Evolutionary conservation across 2,797 vertebrate genomes (phyloP).

Genomic region (Falco novaeseelandiae): DNA sequence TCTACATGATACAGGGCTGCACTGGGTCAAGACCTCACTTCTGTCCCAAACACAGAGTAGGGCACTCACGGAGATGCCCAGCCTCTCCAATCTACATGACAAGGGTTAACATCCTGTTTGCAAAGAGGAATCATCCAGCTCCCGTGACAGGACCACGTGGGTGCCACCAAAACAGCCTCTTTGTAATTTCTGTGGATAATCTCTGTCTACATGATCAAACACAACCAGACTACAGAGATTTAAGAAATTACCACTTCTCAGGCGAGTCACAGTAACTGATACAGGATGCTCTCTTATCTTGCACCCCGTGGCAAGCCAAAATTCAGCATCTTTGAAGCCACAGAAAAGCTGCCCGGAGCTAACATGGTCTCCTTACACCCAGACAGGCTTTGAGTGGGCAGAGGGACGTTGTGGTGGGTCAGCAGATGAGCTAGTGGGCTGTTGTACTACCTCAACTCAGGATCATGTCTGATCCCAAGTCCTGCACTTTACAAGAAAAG

Average conservation of each 20-base stretch:
- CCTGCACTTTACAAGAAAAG: not conserved
- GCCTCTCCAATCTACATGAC: rapidly evolving
- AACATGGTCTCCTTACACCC: not conserved
- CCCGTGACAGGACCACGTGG: rapidly evolving
- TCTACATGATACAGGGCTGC: not conserved
- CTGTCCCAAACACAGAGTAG: not conserved
- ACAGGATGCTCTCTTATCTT: not conserved
- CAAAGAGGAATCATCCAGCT: not conserved
- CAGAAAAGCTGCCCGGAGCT: not conserved
- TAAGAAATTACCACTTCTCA: not conserved
- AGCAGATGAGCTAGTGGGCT: not conserved
- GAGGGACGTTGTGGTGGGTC: not conserved
- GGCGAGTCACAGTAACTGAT: not conserved
- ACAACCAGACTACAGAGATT: not conserved
- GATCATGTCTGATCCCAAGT: rapidly evolving
- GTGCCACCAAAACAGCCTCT: not conserved
- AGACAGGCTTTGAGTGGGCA: not conserved
- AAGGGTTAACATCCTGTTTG: not conserved
- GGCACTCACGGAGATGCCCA: not conserved
- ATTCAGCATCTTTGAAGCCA: not conserved
- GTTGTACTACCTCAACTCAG: not conserved
- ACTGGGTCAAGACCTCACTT: not conserved
- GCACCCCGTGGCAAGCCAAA: not conserved
- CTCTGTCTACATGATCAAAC: not conserved
- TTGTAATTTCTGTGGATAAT: not conserved